Conservation (phyloP, 64 coral and sea anemone species). For the Orbicella faveolata region DNA sequence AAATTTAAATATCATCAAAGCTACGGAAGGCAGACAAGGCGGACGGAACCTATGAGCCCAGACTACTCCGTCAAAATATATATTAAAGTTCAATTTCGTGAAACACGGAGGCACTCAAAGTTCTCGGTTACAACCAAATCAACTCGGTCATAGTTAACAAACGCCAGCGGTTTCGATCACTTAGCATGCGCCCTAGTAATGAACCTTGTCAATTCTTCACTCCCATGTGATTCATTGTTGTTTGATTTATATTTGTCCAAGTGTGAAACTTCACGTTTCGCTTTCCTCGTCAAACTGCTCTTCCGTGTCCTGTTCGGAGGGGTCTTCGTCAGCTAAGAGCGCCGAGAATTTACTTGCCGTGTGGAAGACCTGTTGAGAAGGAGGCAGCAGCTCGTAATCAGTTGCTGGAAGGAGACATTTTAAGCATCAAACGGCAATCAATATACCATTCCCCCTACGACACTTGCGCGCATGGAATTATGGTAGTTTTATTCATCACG, state of each 20-base stretch:
- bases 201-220: neutral
- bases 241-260: neutral
- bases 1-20: slow-evolving; percentile 21
- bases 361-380: slow-evolving; percentile 70
- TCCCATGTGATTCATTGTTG: neutral
- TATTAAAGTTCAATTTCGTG: slow-evolving; percentile 37
- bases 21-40: neutral
- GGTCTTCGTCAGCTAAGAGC: slow-evolving; percentile 61
- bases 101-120: neutral
- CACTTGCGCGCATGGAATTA: no score
- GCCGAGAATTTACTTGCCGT: slow-evolving; percentile 78
- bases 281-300: slow-evolving; percentile 21
- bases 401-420: no score
- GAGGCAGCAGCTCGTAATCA: neutral
- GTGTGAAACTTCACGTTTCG: neutral
- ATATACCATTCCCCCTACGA: no score
- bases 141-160: neutral
- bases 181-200: neutral
- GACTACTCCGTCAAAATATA: neutral
- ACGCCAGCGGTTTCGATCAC: neutral
- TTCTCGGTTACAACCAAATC: neutral
- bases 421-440: no score
- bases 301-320: slow-evolving; percentile 36
- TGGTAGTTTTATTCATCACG: no score
- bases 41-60: neutral